Base-by-base conservation (phyloP, 1,140 invertebrate genomes). In the Neelides sp. region DNA sequence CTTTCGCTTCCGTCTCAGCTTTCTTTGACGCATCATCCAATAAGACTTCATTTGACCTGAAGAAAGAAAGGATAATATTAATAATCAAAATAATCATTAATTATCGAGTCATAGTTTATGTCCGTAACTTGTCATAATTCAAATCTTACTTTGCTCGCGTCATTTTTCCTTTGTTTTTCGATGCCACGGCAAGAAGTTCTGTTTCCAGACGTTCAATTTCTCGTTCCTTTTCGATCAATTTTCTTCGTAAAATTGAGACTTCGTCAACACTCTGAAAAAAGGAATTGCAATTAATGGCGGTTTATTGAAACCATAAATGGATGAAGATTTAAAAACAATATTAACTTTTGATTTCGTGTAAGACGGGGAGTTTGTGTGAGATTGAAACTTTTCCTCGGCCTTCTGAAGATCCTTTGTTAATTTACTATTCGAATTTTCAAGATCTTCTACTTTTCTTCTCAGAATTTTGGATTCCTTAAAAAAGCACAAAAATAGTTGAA, bases 181-280 rank as follows among this genome's bases (percentile, higher is more conserved):
- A 73, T 15, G 72, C 69, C 10, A 78, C 45, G 54, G 73, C 75
- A 15, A 85, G 63, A 15, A 85, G 63, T 68, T 86, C 80, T 1
- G 78, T 73, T 56, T 82, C 74, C 35, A 88, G 66, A 48, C 78
- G 72, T 69, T 87, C 82, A 62, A 81, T 78, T 59, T 85, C 80
- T 62, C 82, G 71, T 65, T 89, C 84, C 64, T 86, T 88, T 68
- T 88, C 84, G 47, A 83, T 79, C 2, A 89, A 62, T 64, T 83
- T 83, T 62, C 80, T 80, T 53, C 81, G 71, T 15, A 87, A 65
- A 58, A 82, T 76, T 35, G 71, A 72, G 35, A 81, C 74, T 71
- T 86, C 82, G 54, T 77, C 78, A 5, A 75, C 65, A 64, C 75
- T 53, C 46, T 63, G 62, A 43, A 64, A 23, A 49, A 59, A 19